Percentiles rank a stretch among this genome's conserved stretches.
Conservation (phyloP, 2,113 vertebrate species). For the Columba livia region DNA sequence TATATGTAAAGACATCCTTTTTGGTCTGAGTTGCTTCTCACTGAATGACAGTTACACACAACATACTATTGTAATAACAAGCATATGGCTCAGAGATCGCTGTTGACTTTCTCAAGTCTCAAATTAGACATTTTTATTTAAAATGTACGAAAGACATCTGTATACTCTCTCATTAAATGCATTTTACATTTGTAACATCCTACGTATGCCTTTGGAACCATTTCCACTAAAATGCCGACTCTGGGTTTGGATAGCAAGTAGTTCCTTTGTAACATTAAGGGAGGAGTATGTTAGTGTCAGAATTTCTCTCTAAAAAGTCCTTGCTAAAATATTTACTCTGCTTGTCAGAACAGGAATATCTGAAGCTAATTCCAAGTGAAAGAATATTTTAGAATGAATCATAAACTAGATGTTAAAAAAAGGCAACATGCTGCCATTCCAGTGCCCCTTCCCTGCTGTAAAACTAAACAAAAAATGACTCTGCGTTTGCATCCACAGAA, state of each 20-base stretch:
- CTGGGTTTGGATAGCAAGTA: slow-evolving; percentile 39
- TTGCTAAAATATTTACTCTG: slow-evolving; percentile 49
- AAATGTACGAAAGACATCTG: slow-evolving; percentile 56
- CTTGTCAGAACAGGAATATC: slow-evolving; percentile 58
- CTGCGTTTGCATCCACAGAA: neutral
- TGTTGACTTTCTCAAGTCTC: slow-evolving; percentile 40
- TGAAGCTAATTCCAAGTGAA: slow-evolving; percentile 59
- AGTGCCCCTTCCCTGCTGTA: neutral
- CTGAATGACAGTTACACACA: neutral
- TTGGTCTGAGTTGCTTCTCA: slow-evolving; percentile 12
- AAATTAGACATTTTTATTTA: slow-evolving; percentile 60
- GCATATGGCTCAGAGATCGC: neutral
- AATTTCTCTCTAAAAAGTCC: slow-evolving; percentile 38
- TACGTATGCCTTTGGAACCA: slow-evolving; percentile 21
- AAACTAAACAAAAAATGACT: neutral
- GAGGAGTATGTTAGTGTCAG: slow-evolving; percentile 53
- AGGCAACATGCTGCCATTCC: neutral
- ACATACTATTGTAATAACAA: slow-evolving; percentile 31
- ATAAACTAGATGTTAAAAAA: slow-evolving; percentile 21
- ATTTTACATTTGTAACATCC: slow-evolving; percentile 55
- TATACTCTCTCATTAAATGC: slow-evolving; percentile 46
- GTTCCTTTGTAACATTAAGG: slow-evolving; percentile 34
- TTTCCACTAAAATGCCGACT: neutral
- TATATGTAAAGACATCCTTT: neutral
- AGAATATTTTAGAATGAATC: slow-evolving; percentile 47